Conservation (phyloP, 2,113 vertebrate genomes). For the Hemichromis elongatus region DNA sequence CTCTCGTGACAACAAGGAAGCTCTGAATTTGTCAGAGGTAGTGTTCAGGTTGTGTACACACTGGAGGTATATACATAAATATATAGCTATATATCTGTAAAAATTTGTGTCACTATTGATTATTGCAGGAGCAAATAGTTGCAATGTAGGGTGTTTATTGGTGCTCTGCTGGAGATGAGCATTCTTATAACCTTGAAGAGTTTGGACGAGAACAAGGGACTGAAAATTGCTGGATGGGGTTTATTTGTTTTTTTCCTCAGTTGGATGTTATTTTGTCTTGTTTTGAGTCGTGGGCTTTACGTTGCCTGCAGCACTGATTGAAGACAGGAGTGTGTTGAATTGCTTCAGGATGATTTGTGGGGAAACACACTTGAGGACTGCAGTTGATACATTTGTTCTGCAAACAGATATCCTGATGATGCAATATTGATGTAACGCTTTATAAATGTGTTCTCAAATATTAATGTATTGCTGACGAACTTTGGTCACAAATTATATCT, state of each 20-base stretch:
- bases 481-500: conserved; percentile 67
- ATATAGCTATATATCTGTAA: conserved; percentile 72
- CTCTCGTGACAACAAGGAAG: conserved; percentile 54
- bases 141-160: conserved; percentile 42
- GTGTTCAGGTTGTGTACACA: conserved; percentile 68
- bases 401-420: conserved; percentile 64
- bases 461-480: conserved; percentile 64
- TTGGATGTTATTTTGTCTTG: conserved; percentile 27
- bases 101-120: conserved; percentile 62
- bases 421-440: conserved; percentile 75
- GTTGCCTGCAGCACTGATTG: conserved; percentile 30
- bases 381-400: conserved; percentile 64
- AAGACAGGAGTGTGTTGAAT: conserved; percentile 33
- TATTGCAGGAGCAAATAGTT: conserved; percentile 58
- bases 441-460: conserved; percentile 70
- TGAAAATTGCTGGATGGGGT: neutral
- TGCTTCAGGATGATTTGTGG: conserved; percentile 45
- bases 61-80: conserved; percentile 71
- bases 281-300: conserved; percentile 41
- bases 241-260: neutral
- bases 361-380: conserved; percentile 52
- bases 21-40: conserved; percentile 51
- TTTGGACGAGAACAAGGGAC: conserved; percentile 33
- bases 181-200: conserved; percentile 27
- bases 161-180: conserved; percentile 49